These are phyloP conservation scores for Eulimnadia texana DNA, from an alignment of 1,140 invertebrate species.

Conservation along the genomic window DNA sequence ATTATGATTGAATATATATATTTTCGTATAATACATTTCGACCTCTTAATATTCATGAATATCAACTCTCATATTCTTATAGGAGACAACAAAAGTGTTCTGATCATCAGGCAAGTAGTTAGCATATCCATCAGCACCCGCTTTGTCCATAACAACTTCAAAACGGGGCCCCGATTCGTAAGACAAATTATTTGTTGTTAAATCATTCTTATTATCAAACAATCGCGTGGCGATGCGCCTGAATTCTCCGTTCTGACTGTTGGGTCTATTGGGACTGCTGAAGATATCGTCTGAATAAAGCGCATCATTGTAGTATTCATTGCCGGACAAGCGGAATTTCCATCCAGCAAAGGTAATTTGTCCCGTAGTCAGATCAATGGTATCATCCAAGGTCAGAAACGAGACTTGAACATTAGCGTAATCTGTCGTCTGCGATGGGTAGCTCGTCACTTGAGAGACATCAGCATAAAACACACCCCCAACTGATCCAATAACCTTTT, in stretches of 20 bases:
- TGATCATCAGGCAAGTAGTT: background rate
- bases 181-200: background rate
- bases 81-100: background rate
- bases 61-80: conserved; percentile 3
- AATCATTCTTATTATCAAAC: conserved; percentile 10
- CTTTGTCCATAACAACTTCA: background rate
- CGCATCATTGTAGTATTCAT: conserved; percentile 20
- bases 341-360: conserved; percentile 19
- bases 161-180: background rate
- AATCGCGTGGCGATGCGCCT: background rate
- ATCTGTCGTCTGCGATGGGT: conserved; percentile 2
- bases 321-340: conserved; percentile 20
- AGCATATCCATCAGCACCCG: background rate
- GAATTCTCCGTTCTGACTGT: background rate
- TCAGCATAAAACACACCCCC: conserved; percentile 12
- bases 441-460: background rate
- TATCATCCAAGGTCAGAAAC: conserved; percentile 8
- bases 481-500: conserved; percentile 7
- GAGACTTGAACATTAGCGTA: background rate
- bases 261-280: conserved; percentile 10
- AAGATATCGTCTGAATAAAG: conserved; percentile 21
- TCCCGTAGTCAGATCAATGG: conserved; percentile 14
- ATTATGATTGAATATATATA: too few relatives aligned
- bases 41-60: background rate
- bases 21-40: too few relatives aligned